A percentile compares a stretch with the other conserved stretches of the same genome.
Evolutionary conservation across 2,797 vertebrate species (phyloP).

Genomic region (Macropus fuliginosus): DNA sequence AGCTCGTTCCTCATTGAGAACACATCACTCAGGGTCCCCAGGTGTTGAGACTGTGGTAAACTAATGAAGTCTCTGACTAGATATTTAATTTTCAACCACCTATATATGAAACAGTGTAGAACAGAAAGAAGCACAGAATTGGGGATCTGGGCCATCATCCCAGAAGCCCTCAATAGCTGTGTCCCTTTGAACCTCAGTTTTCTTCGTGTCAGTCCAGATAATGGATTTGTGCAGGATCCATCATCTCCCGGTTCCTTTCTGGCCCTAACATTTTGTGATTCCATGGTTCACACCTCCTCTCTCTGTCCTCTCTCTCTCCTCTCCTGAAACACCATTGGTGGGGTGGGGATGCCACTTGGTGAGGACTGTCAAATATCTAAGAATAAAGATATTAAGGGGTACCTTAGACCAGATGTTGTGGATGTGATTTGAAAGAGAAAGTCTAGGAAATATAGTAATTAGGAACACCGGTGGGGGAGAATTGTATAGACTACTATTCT

Average conservation of each 20-base stretch:
- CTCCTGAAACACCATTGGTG: not conserved
- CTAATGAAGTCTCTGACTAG: not conserved
- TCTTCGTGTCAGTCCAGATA: not conserved
- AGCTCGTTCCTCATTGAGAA: not conserved
- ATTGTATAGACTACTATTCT: not conserved
- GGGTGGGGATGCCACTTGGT: not conserved
- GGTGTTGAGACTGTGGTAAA: not conserved
- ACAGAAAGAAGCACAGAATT: not conserved
- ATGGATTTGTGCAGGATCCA: not conserved
- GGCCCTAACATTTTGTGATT: not conserved
- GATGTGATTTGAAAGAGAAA: not conserved
- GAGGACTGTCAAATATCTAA: not conserved
- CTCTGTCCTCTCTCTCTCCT: not conserved
- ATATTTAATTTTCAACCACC: not conserved
- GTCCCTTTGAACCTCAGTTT: not conserved
- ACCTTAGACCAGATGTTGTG: not conserved
- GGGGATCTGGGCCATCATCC: not conserved
- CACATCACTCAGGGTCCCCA: not conserved
- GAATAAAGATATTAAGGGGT: not conserved
- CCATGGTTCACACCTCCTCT: not conserved
- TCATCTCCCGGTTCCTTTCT: not conserved
- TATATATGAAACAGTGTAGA: not conserved
- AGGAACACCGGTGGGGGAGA: not conserved
- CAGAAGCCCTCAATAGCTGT: not conserved
- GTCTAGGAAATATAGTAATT: not conserved